phyloP scores from a whole-genome alignment of 2,797 vertebrate species.

The Avahi laniger region DNA sequence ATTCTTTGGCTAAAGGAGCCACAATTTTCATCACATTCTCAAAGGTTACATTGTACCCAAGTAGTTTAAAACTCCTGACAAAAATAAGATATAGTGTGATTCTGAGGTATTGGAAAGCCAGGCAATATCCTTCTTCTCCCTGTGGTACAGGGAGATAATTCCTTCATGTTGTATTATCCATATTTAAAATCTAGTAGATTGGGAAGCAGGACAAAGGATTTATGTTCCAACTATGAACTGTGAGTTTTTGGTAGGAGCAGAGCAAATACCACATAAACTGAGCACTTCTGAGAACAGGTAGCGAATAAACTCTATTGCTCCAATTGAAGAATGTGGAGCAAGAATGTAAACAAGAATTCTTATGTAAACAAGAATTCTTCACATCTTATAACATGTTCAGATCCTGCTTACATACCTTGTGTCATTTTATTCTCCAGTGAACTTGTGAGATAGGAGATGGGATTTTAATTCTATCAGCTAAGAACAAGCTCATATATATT shows the following conservation, averaged over 20 bases:
- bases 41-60: background rate
- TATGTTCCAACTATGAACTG: background rate
- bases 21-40: background rate
- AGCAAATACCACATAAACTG: background rate
- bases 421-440: background rate
- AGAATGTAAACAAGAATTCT: too few species aligned
- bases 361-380: background rate
- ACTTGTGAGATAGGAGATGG: background rate
- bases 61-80: background rate
- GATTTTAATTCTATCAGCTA: background rate
- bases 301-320: background rate
- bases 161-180: background rate
- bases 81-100: background rate
- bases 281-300: background rate
- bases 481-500: background rate
- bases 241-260: background rate
- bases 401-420: background rate
- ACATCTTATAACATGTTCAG: background rate
- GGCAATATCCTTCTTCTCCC: background rate
- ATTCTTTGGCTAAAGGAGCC: background rate
- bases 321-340: background rate
- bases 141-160: background rate
- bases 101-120: slow-evolving; percentile 5
- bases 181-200: background rate
- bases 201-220: background rate